These are phyloP conservation scores for Eubucco bourcierii DNA, from an alignment of 2,113 vertebrate genomes.

Conservation along the genomic window DNA sequence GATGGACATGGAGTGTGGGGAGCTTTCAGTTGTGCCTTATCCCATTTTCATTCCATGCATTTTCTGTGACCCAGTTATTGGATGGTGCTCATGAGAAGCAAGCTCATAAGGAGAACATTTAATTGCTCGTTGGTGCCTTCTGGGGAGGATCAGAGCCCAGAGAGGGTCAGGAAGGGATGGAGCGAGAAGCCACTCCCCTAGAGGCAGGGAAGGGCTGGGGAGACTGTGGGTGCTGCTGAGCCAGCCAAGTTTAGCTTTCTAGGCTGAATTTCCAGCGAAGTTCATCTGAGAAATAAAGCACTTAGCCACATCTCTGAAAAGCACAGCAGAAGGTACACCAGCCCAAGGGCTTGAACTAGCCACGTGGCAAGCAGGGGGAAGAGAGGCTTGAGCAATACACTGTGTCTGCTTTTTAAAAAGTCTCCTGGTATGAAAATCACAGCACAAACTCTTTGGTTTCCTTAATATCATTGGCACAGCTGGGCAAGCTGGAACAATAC, in stretches of 20 bases:
- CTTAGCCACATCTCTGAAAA: neutral
- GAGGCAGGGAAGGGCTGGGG: neutral
- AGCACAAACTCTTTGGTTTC: neutral
- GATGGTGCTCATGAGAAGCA: neutral
- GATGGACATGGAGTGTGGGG: neutral
- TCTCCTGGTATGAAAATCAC: neutral
- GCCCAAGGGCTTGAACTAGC: neutral
- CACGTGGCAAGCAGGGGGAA: neutral
- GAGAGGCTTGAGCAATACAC: neutral
- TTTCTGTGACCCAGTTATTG: neutral
- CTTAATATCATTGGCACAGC: neutral
- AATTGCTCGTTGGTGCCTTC: neutral
- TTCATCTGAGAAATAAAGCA: neutral
- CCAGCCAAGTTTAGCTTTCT: neutral
- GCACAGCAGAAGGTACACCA: neutral
- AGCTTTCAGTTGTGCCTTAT: neutral
- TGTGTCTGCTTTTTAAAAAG: neutral
- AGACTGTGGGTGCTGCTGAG: neutral
- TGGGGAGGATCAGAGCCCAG: neutral
- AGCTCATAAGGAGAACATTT: neutral
- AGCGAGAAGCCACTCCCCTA: neutral
- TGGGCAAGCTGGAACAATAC: constrained; percentile 17
- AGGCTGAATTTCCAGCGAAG: neutral
- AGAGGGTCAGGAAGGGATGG: neutral
- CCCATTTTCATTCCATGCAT: neutral